Conservation (phyloP, 2,797 vertebrate species). For the Liparis tanakae region DNA sequence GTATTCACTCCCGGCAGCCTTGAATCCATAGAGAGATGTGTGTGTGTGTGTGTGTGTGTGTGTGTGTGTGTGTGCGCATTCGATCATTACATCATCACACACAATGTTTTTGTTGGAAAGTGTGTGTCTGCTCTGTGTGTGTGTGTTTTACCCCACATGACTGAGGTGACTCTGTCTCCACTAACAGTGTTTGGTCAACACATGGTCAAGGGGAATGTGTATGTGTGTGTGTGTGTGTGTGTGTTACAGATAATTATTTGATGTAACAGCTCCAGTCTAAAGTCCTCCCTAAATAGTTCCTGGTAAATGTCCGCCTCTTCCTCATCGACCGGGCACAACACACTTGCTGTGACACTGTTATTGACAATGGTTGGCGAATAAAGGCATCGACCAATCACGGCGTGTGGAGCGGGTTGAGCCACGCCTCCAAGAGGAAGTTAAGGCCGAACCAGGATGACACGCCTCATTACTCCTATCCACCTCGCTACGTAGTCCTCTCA, state of each 20-base stretch:
- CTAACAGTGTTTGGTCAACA: not conserved
- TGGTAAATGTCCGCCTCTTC: too few species aligned
- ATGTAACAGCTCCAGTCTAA: too few species aligned
- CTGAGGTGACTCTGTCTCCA: not conserved
- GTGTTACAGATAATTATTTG: too few species aligned
- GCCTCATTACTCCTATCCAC: too few species aligned
- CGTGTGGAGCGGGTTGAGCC: too few species aligned
- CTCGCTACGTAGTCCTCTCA: not conserved
- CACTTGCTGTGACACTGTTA: too few species aligned
- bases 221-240: not conserved
- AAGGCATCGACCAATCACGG: not conserved
- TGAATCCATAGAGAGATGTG: too few species aligned
- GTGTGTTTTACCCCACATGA: conserved; percentile 27
- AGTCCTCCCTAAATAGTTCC: too few species aligned
- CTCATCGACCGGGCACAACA: not conserved
- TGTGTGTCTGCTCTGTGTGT: conserved; percentile 24
- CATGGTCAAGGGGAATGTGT: not conserved
- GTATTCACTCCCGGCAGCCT: too few species aligned
- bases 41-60: conserved; percentile 2
- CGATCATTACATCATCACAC: conserved; percentile 28
- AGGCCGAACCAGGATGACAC: too few species aligned
- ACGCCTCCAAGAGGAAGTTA: too few species aligned
- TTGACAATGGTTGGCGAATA: too few species aligned
- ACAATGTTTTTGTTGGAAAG: conserved; percentile 19
- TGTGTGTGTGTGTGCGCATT: conserved; percentile 11